Percentiles rank a stretch among this genome's conserved stretches.
phyloP scores from a whole-genome alignment of 2,797 vertebrate genomes.

The Lagodon rhomboides region DNA sequence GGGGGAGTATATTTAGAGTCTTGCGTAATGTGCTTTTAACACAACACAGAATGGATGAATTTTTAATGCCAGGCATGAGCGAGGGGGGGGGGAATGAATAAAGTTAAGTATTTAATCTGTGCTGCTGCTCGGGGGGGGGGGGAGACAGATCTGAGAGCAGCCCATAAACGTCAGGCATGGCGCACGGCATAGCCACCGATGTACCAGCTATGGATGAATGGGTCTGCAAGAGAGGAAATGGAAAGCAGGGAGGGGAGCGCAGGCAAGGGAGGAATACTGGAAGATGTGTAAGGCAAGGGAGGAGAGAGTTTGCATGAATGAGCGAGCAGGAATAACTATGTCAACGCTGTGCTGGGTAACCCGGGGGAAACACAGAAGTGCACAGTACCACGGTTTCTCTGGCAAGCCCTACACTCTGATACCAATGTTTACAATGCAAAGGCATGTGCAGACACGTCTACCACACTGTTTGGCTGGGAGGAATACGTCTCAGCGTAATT shows the following conservation, averaged over 20 bases:
- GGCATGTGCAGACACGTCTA: constrained; percentile 42
- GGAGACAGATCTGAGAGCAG: constrained; percentile 71
- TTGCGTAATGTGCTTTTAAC: constrained; percentile 88
- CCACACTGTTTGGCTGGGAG: constrained; percentile 20
- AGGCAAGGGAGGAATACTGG: constrained; percentile 39
- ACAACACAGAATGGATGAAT: constrained; percentile 85
- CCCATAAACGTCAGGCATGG: constrained; percentile 59
- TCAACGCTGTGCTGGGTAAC: constrained; percentile 64
- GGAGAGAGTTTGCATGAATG: constrained; percentile 75
- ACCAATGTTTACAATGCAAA: constrained; percentile 64
- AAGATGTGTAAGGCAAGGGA: constrained; percentile 60
- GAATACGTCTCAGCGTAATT: constrained; percentile 17
- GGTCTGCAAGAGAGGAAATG: constrained; percentile 47
- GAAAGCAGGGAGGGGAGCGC: constrained; percentile 44
- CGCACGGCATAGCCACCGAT: constrained; percentile 57
- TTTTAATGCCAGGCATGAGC: constrained; percentile 78
- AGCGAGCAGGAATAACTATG: constrained; percentile 80
- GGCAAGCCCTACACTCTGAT: constrained; percentile 36
- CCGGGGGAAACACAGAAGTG: constrained; percentile 50
- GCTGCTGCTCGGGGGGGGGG: constrained; percentile 73
- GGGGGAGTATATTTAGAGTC: constrained; percentile 82
- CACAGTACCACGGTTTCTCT: constrained; percentile 38
- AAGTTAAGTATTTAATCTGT: constrained; percentile 86
- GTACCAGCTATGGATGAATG: constrained; percentile 68
- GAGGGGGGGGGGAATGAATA: constrained; percentile 70